Evolutionary conservation across 2,113 vertebrate genomes (phyloP), one percentile per base, ranked within the genome.

Genomic region (Myotis davidii): DNA sequence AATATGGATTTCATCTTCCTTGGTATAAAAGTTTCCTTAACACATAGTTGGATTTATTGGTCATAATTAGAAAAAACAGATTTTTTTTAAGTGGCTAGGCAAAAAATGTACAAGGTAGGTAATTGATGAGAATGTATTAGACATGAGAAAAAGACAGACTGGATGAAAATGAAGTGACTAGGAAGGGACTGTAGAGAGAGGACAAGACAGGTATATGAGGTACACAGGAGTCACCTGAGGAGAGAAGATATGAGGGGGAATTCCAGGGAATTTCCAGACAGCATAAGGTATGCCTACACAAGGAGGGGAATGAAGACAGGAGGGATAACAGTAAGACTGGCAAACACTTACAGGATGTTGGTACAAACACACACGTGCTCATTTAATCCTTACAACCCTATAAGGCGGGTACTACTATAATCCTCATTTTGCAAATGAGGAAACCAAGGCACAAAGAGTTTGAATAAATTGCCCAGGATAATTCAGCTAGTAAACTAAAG

Each of bases 51-150:
- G 48, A 23, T 21, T 76, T 85, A 56, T 56, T 56, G 72, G 18
- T 89, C 81, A 52, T 27, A 74, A 84, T 39, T 64, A 72, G 34
- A 94, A 91, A 94, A 81, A 85, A 37, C 20, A 82, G 20, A 50
- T 50, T 85, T 50, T 85, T 85, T 84, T 29, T 23, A 39, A 85
- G 37, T 77, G 12, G 70, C 83, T 85, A 85, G 61, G 54, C 52
- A 96, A 91, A 91, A 74, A 93, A 88, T 74, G 21, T 4, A 59
- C 16, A 89, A 20, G 25, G 16, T 85, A 77, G 2, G 39, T 32
- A 39, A 85, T 0, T 74, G 16, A 50, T 37, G 20, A 76, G n/a
- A 70, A 67, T 21, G n/a, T 32, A 27, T 18, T 10, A 64, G 10
- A 82, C 34, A 39, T 13, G 54, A 93, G 84, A 70, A 88, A 37